Evolutionary conservation across 2,888 invertebrate species (phyloP), one percentile per base, ranked within the genome.

Genomic region (Macrophya alboannulata): DNA sequence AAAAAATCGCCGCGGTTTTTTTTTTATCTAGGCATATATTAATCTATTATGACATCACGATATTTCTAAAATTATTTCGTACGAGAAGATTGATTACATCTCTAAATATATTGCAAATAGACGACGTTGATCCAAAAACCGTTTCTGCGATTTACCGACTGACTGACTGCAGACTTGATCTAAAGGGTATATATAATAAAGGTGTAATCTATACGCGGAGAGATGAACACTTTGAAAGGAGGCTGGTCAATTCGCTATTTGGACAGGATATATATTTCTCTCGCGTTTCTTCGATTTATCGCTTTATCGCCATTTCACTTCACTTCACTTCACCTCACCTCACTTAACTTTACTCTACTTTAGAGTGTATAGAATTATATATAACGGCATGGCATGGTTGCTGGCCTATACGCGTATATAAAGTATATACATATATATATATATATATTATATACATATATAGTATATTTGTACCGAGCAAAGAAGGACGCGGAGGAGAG

Each of bases 321-420:
- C 37, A 31, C 17, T 17, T 12, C 15, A 37, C 37, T 37, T 37
- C 12, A 15, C 68, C 31, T 68, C 25, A 68, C 68, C 15, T 15
- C 5, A 4, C 21, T 65, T 65, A 10, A 65, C 25, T 68, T 68
- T 37, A 62, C 62, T 68, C 68, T 37, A 68, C 17, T 68, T 37
- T 17, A 68, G 25, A 37, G 37, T 25, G 68, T 68, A 74, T 45
- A 21, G 43, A 74, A 74, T 74, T 21, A 74, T 45, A 74, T 25
- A 71, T 31, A 74, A 43, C 10, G 74, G 10, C 0, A 8, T 9
- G 10, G 43, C 43, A 72, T n/a, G n/a, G 40, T 43, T 25, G 17
- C 25, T 6, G 37, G 55, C 55, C 4, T n/a, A 4, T 17, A 15
- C 17, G 4, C 15, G 9, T n/a, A n/a, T n/a, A n/a, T n/a, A n/a